Conservation (phyloP, 2,888 invertebrate species). For the Chloromyia formosa region DNA sequence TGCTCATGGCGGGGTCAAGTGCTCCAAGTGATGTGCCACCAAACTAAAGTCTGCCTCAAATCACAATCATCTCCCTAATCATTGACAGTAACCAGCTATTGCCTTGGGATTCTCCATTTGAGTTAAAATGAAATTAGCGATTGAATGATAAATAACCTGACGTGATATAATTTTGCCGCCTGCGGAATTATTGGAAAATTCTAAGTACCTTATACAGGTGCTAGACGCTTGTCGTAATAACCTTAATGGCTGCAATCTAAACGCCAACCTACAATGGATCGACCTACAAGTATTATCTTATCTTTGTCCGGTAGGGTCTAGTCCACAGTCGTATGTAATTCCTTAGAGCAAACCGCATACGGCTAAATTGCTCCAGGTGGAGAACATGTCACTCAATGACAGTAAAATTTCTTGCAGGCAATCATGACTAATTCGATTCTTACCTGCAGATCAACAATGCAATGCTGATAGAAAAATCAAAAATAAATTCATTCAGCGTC, state of each 20-base stretch:
- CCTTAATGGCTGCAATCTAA: neutral
- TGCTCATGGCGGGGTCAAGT: too few species aligned
- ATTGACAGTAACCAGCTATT: neutral
- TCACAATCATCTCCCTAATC: too few species aligned
- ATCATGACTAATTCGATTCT: constrained; percentile 1
- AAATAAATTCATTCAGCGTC: neutral
- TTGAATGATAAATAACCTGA: neutral
- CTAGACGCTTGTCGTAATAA: too few species aligned
- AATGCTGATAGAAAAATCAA: neutral
- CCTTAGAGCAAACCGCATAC: neutral
- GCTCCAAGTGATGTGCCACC: too few species aligned
- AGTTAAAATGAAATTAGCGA: neutral
- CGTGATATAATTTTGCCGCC: neutral
- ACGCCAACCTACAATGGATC: neutral
- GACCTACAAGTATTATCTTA: neutral
- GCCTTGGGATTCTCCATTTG: neutral
- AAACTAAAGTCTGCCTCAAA: too few species aligned
- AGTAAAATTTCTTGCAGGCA: neutral
- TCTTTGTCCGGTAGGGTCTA: neutral
- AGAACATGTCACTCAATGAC: neutral
- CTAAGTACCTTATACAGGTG: too few species aligned
- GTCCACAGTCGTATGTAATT: neutral
- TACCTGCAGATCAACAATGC: neutral
- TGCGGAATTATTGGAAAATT: neutral
- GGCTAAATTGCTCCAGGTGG: neutral